Evolutionary conservation across 1,140 invertebrate genomes (phyloP), one percentile per base, ranked within the genome.

Genomic region (Conus betulinus): DNA sequence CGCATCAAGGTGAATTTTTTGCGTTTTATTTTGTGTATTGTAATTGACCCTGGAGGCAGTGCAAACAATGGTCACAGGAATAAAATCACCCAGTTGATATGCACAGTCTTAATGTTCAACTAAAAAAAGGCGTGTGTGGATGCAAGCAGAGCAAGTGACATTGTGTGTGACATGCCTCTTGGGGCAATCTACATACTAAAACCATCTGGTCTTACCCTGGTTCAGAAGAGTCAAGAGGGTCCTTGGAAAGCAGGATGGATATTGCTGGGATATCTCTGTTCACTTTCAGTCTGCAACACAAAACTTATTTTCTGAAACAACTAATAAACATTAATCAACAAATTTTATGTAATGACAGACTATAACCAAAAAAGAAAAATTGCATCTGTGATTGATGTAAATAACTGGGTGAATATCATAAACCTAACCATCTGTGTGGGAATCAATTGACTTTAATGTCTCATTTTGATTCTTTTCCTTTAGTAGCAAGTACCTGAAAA

Each of bases 181-280:
- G 57, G 8, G 57, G 8, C 57, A 11, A 8, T 60, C 57, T 60
- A 15, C 15, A 60, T 15, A 60, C 57, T 11, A 60, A 60, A 79
- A 79, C 7, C 27, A n/a, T n/a, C 20, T 79, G 51, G 78, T 10
- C 88, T 90, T 88, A 94, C 93, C 93, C 93, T 39, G 92, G 91
- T 81, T 93, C 89, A 82, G 53, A 88, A 7, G 89, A 51, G 76
- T 93, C 91, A 39, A 94, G 55, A 78, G 89, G 91, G 67, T 92
- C 92, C 88, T 93, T 94, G 15, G 94, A 94, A 51, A 94, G 78
- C 39, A 94, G 79, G 76, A 94, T 93, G n/a, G 89, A 92, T 51
- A 94, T 93, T 10, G 91, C 91, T 78, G 94, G 93, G 51, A 94
- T 91, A 84, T 94, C 92, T 83, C 91, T 89, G 60, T 94, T 94